phyloP scores from a whole-genome alignment of 2,797 vertebrate species.

The Mionectes olivaceus region DNA sequence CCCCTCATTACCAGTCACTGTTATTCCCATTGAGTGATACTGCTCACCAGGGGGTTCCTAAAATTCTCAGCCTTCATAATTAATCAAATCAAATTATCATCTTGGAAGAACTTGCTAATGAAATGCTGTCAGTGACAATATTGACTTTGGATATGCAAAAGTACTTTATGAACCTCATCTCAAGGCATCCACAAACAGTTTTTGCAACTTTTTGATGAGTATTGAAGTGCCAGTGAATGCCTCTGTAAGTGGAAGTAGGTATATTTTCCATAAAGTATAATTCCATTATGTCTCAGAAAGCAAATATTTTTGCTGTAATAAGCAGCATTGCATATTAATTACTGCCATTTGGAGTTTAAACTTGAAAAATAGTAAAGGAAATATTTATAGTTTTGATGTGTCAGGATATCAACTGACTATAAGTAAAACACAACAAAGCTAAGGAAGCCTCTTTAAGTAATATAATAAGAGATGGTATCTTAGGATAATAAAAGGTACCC shows the following conservation, averaged over 20 bases:
- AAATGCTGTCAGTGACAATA: background rate
- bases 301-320: background rate
- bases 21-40: background rate
- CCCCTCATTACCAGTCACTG: background rate
- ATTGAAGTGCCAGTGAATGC: background rate
- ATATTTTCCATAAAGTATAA: background rate
- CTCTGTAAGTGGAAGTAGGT: background rate
- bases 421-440: background rate
- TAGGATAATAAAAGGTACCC: background rate
- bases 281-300: background rate
- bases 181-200: background rate
- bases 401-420: background rate
- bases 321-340: background rate
- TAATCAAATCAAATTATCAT: conserved; percentile 38
- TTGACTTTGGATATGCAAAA: background rate
- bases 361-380: background rate
- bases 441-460: fast-evolving
- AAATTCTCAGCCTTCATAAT: conserved; percentile 21
- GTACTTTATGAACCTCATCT: background rate
- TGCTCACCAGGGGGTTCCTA: background rate
- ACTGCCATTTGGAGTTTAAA: background rate
- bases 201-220: background rate
- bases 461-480: background rate
- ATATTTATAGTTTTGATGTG: background rate
- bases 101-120: conserved; percentile 31